These are phyloP conservation scores for Orbicella faveolata DNA, from an alignment of 64 coral and sea anemone species.

Conservation along the genomic window DNA sequence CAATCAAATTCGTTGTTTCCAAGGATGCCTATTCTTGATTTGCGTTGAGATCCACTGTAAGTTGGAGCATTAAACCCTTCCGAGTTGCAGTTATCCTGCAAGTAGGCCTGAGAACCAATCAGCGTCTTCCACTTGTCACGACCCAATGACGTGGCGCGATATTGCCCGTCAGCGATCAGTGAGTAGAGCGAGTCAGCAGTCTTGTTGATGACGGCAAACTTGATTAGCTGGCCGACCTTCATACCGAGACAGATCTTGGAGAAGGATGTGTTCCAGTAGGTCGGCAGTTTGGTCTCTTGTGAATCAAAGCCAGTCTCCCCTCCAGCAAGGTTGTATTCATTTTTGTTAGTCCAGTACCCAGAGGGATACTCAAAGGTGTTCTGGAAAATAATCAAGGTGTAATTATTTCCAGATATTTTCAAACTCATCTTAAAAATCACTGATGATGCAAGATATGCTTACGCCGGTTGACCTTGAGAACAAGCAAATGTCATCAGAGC, in stretches of 20 bases:
- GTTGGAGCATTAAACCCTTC: constrained; percentile 31
- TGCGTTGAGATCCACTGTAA: background rate
- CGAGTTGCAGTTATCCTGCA: constrained; percentile 20
- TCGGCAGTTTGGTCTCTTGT: constrained; percentile 12
- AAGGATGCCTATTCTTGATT: constrained; percentile 36
- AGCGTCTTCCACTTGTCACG: constrained; percentile 33
- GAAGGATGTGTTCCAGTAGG: constrained; percentile 33
- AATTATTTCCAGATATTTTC: background rate
- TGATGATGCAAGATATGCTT: too few relatives aligned
- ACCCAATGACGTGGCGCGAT: background rate
- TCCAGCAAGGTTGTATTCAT: constrained; percentile 1
- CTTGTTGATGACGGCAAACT: background rate
- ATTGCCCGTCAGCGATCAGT: background rate
- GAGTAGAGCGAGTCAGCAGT: background rate
- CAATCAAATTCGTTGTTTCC: constrained; percentile 31
- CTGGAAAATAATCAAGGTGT: background rate
- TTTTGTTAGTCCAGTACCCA: constrained; percentile 25
- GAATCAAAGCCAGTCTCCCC: constrained; percentile 1
- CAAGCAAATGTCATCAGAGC: too few relatives aligned
- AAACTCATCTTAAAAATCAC: background rate
- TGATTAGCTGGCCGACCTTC: background rate
- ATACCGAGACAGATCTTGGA: constrained; percentile 40
- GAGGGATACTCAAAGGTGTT: constrained; percentile 33
- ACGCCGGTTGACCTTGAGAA: too few relatives aligned
- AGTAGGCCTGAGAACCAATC: background rate